phyloP scores from a whole-genome alignment of 2,113 vertebrate genomes.

The Machaerirhynchus nigripectus region DNA sequence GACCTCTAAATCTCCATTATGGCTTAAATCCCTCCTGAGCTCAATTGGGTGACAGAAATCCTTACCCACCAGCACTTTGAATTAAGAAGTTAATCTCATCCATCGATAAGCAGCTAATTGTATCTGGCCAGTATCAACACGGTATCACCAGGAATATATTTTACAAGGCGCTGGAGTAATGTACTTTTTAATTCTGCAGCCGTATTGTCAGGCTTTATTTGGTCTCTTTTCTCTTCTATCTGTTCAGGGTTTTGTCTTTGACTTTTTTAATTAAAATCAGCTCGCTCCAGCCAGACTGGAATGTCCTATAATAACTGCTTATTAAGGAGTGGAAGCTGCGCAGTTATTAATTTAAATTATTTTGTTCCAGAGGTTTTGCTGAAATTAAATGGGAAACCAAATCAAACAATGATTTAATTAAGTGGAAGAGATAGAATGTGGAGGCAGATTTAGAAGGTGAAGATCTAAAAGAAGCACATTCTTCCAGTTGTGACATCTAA shows the following conservation, averaged over 20 bases:
- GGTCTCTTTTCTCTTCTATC: conserved; percentile 1
- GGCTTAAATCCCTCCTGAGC: neutral
- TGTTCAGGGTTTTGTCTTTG: conserved; percentile 43
- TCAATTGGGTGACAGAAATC: neutral
- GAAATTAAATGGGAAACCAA: conserved; percentile 58
- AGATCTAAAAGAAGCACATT: conserved; percentile 22
- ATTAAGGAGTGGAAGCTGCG: conserved; percentile 35
- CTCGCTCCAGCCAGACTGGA: conserved; percentile 7
- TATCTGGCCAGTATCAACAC: neutral
- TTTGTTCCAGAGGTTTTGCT: conserved; percentile 61
- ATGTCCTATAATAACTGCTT: conserved; percentile 57
- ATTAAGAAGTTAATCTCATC: conserved; percentile 30
- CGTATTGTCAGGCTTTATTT: neutral
- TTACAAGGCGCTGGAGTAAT: neutral
- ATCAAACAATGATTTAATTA: conserved; percentile 68
- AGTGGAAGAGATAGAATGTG: conserved; percentile 26
- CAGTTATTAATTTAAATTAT: conserved; percentile 67
- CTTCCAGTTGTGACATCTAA: conserved; percentile 43
- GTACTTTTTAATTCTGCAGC: neutral
- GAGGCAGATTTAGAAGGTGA: conserved; percentile 40
- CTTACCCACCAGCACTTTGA: neutral
- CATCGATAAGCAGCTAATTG: conserved; percentile 17
- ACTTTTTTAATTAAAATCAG: conserved; percentile 63
- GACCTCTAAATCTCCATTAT: neutral
- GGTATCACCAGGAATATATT: neutral